Percentiles rank a stretch among this genome's conserved stretches.
These are phyloP conservation scores for Monarcha castaneiventris DNA, from an alignment of 2,113 vertebrate genomes.

Conservation along the genomic window DNA sequence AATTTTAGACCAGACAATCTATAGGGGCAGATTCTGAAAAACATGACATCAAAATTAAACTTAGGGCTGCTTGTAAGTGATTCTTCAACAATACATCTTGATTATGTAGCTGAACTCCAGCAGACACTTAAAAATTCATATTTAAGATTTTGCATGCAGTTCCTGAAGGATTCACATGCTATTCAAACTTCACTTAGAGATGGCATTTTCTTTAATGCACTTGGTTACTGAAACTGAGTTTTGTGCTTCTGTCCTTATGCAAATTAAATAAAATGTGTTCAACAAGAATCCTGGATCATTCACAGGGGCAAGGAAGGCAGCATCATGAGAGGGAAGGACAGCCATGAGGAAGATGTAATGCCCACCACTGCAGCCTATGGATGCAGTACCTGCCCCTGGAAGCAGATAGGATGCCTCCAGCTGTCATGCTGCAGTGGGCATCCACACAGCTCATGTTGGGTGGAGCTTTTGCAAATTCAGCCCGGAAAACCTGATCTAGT, in stretches of 20 bases:
- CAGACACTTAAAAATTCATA: background rate
- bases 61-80: background rate
- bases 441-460: too few relatives aligned
- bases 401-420: too few relatives aligned
- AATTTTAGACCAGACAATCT: background rate
- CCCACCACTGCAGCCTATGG: fast-evolving
- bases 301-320: background rate
- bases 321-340: background rate
- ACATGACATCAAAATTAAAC: background rate
- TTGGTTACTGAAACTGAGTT: background rate
- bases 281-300: background rate
- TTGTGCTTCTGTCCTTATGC: background rate
- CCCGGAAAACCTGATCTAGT: background rate
- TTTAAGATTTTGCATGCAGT: background rate
- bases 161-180: background rate
- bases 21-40: background rate
- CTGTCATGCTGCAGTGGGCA: background rate
- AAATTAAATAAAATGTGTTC: background rate
- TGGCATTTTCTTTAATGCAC: background rate
- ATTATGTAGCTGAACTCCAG: background rate
- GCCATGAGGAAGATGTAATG: background rate
- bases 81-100: background rate
- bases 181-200: background rate
- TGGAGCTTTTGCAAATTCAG: background rate
- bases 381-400: background rate